Percentiles rank a stretch among this genome's conserved stretches.
Conservation (phyloP, 2,797 vertebrate genomes). For the Merluccius polli region DNA sequence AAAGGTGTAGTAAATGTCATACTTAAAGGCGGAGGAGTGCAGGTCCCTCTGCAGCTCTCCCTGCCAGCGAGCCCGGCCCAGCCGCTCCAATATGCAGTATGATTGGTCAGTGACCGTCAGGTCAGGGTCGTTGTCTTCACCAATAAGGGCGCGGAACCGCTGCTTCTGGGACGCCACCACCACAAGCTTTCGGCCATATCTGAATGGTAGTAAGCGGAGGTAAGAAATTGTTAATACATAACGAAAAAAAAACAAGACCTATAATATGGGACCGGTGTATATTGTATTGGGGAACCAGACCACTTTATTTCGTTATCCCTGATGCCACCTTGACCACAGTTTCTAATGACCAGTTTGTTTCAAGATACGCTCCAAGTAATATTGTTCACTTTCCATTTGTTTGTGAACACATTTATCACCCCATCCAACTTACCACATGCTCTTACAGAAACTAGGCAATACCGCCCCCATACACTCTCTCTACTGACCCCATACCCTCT, state of each 20-base stretch:
- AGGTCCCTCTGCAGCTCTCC: conserved; percentile 93
- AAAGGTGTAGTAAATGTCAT: conserved; percentile 21
- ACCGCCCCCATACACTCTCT: too few species aligned
- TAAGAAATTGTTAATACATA: not conserved
- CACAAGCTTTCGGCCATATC: conserved; percentile 87
- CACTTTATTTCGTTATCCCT: not conserved
- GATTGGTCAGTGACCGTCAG: conserved; percentile 83
- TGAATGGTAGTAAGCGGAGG: conserved; percentile 41
- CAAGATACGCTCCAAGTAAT: too few species aligned
- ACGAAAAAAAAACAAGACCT: not conserved
- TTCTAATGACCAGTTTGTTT: not conserved
- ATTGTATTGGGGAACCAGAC: not conserved
- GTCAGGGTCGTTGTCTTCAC: conserved; percentile 84
- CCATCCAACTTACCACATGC: not conserved
- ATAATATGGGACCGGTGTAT: not conserved
- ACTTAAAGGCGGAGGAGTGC: conserved; percentile 85
- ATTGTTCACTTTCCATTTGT: too few species aligned
- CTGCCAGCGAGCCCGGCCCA: conserved; percentile 92
- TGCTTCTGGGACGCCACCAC: conserved; percentile 83
- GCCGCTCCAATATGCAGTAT: conserved; percentile 91
- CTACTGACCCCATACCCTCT: too few species aligned
- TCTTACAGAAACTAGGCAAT: not conserved
- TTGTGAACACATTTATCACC: too few species aligned
- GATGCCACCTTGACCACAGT: not conserved
- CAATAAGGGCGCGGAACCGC: conserved; percentile 82